A percentile compares a stretch with the other conserved stretches of the same genome.
phyloP scores from a whole-genome alignment of 2,113 vertebrate genomes.

The Butorides virescens region DNA sequence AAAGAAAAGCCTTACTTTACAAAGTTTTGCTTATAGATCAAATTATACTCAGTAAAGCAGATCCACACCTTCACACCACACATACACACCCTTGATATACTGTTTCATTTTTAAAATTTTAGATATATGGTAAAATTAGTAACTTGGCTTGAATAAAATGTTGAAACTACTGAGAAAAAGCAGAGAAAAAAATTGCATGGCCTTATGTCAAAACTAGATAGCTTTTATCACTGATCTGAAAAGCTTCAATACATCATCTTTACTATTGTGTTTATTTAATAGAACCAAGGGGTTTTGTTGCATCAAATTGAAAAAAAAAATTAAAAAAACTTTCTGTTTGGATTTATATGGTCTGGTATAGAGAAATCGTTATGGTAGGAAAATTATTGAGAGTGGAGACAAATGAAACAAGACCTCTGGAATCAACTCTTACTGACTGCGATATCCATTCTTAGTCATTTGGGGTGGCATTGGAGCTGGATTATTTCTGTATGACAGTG shows the following conservation, averaged over 20 bases:
- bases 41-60: background rate
- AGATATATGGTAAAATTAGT: background rate
- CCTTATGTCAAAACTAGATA: background rate
- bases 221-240: background rate
- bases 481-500: background rate
- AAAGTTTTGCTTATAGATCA: background rate
- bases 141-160: background rate
- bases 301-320: background rate
- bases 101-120: background rate
- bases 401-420: background rate
- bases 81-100: background rate
- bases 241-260: background rate
- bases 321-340: background rate
- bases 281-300: background rate
- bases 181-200: background rate
- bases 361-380: background rate
- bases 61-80: background rate
- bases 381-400: background rate
- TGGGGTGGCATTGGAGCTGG: background rate
- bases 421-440: background rate
- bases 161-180: background rate
- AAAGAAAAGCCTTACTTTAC: background rate
- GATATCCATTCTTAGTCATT: background rate
- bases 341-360: background rate
- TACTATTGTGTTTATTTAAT: background rate